Percentiles rank a stretch among this genome's conserved stretches.
Evolutionary conservation across 2,888 invertebrate genomes (phyloP).

Genomic region (Camptogramma bilineatum): DNA sequence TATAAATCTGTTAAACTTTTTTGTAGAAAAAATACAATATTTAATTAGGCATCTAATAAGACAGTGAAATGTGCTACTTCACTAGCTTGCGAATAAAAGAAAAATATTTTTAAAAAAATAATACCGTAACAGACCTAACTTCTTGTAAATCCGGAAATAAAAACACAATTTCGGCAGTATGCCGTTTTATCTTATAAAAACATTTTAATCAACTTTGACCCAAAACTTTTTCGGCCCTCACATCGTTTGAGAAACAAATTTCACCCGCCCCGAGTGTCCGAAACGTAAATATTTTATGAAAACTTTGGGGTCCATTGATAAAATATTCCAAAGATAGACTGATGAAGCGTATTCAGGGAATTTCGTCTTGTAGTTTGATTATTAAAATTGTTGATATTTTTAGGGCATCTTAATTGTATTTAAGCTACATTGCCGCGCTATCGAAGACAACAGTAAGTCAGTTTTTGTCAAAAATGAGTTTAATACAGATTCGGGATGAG

Average conservation of each 20-base stretch:
- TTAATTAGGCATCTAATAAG: too few species aligned
- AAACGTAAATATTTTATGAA: slow-evolving; percentile 61
- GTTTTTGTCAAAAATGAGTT: too few species aligned
- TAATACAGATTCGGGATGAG: too few species aligned
- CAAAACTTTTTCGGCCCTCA: slow-evolving; percentile 53
- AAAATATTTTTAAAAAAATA: too few species aligned
- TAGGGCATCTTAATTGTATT: too few species aligned
- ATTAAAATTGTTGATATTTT: neutral
- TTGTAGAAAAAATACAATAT: too few species aligned
- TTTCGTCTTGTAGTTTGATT: neutral
- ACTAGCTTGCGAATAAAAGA: too few species aligned
- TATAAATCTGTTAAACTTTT: too few species aligned
- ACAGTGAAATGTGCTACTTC: too few species aligned
- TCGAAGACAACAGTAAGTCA: too few species aligned
- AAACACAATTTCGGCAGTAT: slow-evolving; percentile 20
- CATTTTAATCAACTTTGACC: slow-evolving; percentile 47
- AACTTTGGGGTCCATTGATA: slow-evolving; percentile 57
- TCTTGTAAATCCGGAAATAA: slow-evolving; percentile 2
- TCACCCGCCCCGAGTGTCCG: slow-evolving; percentile 50
- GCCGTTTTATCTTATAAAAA: slow-evolving; percentile 39
- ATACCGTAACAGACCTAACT: too few species aligned
- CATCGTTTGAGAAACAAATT: slow-evolving; percentile 52
- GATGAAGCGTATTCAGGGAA: slow-evolving; percentile 10
- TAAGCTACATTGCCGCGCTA: too few species aligned
- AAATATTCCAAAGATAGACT: slow-evolving; percentile 52